phyloP scores from a whole-genome alignment of 2,797 vertebrate genomes.

The Rhinella marina region DNA sequence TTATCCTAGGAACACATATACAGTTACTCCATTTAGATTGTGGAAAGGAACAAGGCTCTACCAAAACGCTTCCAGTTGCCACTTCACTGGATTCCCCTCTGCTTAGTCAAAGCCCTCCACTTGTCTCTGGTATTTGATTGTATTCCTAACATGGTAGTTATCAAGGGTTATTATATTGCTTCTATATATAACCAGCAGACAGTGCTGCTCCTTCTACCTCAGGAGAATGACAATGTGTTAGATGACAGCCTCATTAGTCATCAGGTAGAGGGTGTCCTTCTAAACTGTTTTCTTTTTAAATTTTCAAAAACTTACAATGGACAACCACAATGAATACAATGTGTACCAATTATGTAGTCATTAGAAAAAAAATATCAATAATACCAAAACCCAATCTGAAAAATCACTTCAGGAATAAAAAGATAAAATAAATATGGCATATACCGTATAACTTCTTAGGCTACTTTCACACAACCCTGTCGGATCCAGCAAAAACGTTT shows the following conservation, averaged over 20 bases:
- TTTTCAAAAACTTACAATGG: background rate
- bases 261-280: conserved; percentile 10
- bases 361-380: no score
- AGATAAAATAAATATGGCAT: no score
- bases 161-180: conserved; percentile 49
- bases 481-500: no score
- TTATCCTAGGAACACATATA: background rate
- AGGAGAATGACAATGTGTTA: conserved; percentile 39
- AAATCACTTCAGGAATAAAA: no score
- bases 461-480: no score
- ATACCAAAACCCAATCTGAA: no score
- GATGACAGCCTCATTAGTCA: conserved; percentile 26
- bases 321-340: no score
- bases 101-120: conserved; percentile 27
- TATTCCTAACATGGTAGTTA: conserved; percentile 49
- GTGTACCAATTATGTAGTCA: no score
- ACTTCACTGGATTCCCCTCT: background rate
- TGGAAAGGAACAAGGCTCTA: background rate
- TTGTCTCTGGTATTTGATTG: conserved; percentile 56
- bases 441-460: no score
- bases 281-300: conserved; percentile 1
- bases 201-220: conserved; percentile 2
- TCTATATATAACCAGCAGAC: conserved; percentile 52
- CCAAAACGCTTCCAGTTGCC: background rate
- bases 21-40: background rate